Evolutionary conservation across 2,797 vertebrate genomes (phyloP), one percentile per base, ranked within the genome.

Genomic region (Threskiornis aethiopicus): DNA sequence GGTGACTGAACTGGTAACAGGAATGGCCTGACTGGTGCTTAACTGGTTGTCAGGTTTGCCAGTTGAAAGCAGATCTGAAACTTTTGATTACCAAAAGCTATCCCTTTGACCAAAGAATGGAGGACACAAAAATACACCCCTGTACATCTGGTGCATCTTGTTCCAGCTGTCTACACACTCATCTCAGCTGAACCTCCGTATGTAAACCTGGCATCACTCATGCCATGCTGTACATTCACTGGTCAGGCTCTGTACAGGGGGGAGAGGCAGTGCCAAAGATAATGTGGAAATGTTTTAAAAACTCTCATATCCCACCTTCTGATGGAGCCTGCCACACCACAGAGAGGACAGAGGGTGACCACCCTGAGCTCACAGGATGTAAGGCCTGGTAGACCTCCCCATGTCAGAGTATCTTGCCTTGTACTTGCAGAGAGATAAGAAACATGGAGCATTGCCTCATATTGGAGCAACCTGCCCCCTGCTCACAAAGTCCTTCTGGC

Each of bases 371-470:
- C 5, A 1, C 19, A 75, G 16, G 11, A 19, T 28, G 13, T 21
- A 46, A 24, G 19, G 2, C 7, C 20, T 59, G 9, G 19, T 57
- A 29, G 17, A 57, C 4, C 1, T 2, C 3, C 22, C 11, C 21
- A 3, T 18, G 6, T 22, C 55, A 59, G 33, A 69, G 12, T 6
- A 20, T 25, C 18, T 42, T 90, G 18, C 55, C 12, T 57, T 47
- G 26, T 26, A 4, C 33, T 65, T 87, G 13, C n/a, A 71, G 57
- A 41, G 13, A 20, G 4, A 61, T 0, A 1, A 70, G 22, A 19
- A 51, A 9, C 17, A 18, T 54, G 49, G 5, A 3, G 2, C 10
- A 51, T 10, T 37, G 39, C 6, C 17, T 78, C 17, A 5, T 46
- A 4, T 26, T 33, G 16, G 14, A 73, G 22, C 24, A 89, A 33